Percentiles rank a stretch among this genome's conserved stretches.
Conservation (phyloP, 23 tunicate species). For the Styela plicata region DNA sequence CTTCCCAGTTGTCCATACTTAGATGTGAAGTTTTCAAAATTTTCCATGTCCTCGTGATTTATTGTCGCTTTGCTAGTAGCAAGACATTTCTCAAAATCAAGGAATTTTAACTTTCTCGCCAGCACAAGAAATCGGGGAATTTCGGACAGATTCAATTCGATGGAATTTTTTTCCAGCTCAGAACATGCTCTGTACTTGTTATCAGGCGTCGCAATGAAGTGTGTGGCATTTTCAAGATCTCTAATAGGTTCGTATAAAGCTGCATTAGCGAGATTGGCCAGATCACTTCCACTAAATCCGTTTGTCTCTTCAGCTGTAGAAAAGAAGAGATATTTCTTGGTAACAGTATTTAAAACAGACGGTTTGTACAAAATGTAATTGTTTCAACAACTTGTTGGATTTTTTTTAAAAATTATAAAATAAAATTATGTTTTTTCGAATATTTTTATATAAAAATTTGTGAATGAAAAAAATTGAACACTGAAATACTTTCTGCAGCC, state of each 20-base stretch:
- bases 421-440: no score
- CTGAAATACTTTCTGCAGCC: no score
- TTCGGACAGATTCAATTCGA: neutral
- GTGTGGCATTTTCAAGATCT: slow-evolving; percentile 31
- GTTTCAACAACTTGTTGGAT: no score
- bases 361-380: no score
- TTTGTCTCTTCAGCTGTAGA: slow-evolving; percentile 31
- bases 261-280: slow-evolving; percentile 38
- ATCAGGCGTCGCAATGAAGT: neutral
- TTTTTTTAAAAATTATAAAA: no score
- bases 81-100: slow-evolving; percentile 28
- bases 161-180: neutral
- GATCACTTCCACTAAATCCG: slow-evolving; percentile 55
- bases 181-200: slow-evolving; percentile 35
- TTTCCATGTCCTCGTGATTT: slow-evolving; percentile 9
- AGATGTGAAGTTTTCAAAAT: slow-evolving; percentile 29
- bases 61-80: slow-evolving; percentile 33
- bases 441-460: no score
- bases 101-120: neutral
- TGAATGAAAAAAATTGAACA: no score
- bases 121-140: slow-evolving; percentile 20
- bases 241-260: slow-evolving; percentile 47
- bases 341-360: no score
- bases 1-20: slow-evolving; percentile 36
- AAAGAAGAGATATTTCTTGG: neutral